These are phyloP conservation scores for Heloderma charlesbogerti DNA, from an alignment of 2,113 vertebrate species.

Conservation along the genomic window DNA sequence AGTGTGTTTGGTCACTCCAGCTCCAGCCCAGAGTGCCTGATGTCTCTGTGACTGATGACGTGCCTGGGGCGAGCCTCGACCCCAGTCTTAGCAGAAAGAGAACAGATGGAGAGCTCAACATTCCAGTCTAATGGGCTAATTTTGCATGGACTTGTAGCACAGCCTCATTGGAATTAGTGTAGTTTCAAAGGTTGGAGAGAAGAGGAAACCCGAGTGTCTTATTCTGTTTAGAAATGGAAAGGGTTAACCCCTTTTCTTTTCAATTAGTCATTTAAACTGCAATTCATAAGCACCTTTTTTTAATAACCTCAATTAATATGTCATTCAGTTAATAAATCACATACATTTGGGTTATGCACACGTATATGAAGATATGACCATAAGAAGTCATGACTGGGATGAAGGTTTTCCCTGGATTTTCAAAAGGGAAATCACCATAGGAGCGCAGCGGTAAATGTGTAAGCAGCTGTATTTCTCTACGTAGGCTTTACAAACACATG, in stretches of 20 bases:
- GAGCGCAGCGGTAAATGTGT: background rate
- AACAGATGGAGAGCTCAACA: slow-evolving; percentile 16
- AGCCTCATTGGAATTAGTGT: slow-evolving; percentile 4
- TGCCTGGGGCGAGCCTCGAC: background rate
- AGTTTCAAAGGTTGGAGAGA: slow-evolving; percentile 5
- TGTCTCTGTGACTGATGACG: slow-evolving; percentile 24
- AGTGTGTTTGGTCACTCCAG: background rate
- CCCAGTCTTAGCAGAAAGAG: slow-evolving; percentile 15
- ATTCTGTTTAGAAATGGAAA: background rate
- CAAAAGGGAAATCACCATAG: background rate
- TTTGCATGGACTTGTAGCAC: slow-evolving; percentile 8
- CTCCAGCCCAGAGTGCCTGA: background rate
- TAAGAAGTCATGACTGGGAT: background rate
- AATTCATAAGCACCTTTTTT: background rate
- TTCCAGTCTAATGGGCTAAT: slow-evolving; percentile 35
- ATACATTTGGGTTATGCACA: background rate
- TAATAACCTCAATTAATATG: background rate
- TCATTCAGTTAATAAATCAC: background rate
- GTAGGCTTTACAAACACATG: background rate
- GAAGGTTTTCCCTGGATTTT: background rate
- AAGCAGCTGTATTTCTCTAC: background rate
- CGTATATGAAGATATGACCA: background rate
- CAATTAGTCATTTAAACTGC: background rate
- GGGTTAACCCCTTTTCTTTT: slow-evolving; percentile 3
- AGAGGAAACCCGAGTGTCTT: background rate